Conservation (phyloP, 2,888 invertebrate species). For the Ommatoiulus sabulosus region DNA sequence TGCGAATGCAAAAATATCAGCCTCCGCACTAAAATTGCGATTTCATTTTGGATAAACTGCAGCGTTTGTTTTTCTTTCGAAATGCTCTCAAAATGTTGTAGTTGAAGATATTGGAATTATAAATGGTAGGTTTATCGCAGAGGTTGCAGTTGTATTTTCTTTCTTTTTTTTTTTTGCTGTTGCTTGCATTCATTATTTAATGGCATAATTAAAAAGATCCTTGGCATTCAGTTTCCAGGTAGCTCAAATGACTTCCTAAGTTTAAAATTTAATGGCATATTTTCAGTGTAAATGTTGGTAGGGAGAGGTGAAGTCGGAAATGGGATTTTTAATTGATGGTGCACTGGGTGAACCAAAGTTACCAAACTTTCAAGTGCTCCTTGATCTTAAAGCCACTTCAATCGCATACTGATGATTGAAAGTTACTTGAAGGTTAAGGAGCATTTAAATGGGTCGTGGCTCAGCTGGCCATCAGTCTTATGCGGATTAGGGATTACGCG, state of each 20-base stretch:
- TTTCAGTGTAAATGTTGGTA: not conserved
- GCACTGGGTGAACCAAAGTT: not conserved
- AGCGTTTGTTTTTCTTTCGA: no score
- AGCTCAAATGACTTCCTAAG: not conserved
- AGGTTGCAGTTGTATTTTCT: no score
- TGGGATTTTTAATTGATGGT: not conserved
- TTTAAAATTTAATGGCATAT: not conserved
- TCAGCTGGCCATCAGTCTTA: not conserved
- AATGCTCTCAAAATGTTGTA: no score
- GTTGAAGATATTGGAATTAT: no score
- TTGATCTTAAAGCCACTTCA: not conserved
- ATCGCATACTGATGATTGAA: not conserved
- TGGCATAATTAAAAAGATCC: not conserved
- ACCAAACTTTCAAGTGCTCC: slow-evolving; percentile 6
- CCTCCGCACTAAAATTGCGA: no score
- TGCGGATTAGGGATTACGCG: no score
- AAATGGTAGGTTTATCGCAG: no score
- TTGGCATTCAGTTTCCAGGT: not conserved
- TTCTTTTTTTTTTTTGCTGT: not conserved
- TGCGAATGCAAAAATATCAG: no score
- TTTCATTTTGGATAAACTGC: no score
- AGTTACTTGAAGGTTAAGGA: not conserved
- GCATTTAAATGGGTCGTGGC: not conserved
- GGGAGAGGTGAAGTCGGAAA: not conserved
- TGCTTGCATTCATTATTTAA: not conserved